Evolutionary conservation across 30 jellyfish, hydroid and myxozoan genomes (phyloP), one percentile per base, ranked within the genome.

Genomic region (Turritopsis rubra): DNA sequence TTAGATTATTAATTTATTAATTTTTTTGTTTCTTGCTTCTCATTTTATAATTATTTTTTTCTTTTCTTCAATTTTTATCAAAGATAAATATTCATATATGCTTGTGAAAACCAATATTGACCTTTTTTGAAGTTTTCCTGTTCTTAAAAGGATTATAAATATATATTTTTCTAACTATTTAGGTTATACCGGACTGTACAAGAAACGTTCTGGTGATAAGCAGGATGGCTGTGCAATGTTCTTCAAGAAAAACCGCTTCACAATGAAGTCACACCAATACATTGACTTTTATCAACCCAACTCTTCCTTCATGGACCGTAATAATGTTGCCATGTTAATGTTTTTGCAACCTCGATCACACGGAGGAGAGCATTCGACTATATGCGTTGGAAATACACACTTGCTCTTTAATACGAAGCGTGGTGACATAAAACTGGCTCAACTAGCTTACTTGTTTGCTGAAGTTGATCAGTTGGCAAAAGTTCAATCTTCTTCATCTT

Each of bases 151-250:
- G n/a, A n/a, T n/a, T n/a, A n/a, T n/a, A n/a, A n/a, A n/a, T n/a
- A n/a, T n/a, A n/a, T n/a, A n/a, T n/a, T n/a, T n/a, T n/a, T n/a
- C n/a, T n/a, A n/a, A n/a, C n/a, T n/a, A n/a, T n/a, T n/a, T 71
- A 93, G 99, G 99, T 1, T 93, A 93, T 82, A 53, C 78, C 66
- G 96, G 97, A 16, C 7, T 85, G n/a, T 93, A 73, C 87, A 93
- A 93, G 81, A 78, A 88, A 54, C 88, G 96, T 27, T 71, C 99
- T 23, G 99, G 99, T 28, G 89, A 72, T 22, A 93, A 93, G 84
- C 79, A 84, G n/a, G 99, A 93, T 75, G 99, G 99, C 26, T 93
- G 99, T 88, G 99, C 99, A 9, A 72, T 74, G 17, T 93, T 93
- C 71, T 88, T 30, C 81, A 85, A 83, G 52, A 53, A 65, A 18